Evolutionary conservation across 1,140 invertebrate species (phyloP), one percentile per base, ranked within the genome.

Genomic region (Drosophila truncata): DNA sequence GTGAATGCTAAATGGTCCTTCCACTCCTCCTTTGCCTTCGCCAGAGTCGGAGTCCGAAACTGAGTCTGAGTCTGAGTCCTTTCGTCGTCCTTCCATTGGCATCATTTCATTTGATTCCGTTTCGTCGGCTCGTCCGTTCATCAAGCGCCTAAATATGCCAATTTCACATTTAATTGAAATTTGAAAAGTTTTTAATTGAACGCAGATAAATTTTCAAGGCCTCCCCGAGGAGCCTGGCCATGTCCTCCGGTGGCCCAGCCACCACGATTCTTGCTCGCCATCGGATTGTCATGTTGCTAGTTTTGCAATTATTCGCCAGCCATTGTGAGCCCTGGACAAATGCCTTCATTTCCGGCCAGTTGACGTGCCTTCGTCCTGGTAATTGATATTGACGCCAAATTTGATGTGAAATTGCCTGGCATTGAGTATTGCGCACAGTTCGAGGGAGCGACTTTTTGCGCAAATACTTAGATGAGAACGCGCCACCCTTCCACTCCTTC

Each of bases 111-210:
- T 78, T 70, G 65, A 55, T 70, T 61, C 64, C 73, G 31, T 78
- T 63, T 64, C 59, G 54, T 61, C 42, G 16, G 41, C 61, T 73
- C 71, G 79, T 73, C 61, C 80, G 72, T 78, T 61, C 57, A 59
- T 90, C 85, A 90, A 79, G 78, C 81, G 71, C 71, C 85, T 90
- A 90, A 90, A 90, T 90, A 90, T 85, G 85, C 85, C 86, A 91
- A 91, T 90, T 91, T 90, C 63, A 82, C 79, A 82, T 90, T 90
- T 91, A 90, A 90, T 90, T 90, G 86, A 90, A 90, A 90, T 91
- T 90, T 90, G 86, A 90, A 90, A 90, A 90, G 86, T 90, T 90
- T 90, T 86, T 91, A 91, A 90, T 90, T 90, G 86, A 90, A 90
- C 85, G 81, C 81, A 90, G 81, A 90, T 90, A 90, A 90, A 90